Conservation (phyloP, 1,140 invertebrate species). For the Oreohelix idahoensis region DNA sequence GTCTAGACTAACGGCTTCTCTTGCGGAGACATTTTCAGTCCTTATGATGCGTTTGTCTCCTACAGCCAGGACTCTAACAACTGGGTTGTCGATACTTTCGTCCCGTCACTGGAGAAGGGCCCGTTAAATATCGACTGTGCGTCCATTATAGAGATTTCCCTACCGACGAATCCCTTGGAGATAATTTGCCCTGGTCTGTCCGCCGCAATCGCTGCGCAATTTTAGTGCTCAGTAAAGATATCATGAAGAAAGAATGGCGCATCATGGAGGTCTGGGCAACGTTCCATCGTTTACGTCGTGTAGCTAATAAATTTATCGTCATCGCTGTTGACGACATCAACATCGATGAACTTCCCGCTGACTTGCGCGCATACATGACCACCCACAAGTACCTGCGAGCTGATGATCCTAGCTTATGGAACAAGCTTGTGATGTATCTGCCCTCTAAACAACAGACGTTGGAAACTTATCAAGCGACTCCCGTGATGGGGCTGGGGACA, state of each 20-base stretch:
- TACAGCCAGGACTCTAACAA: slow-evolving; percentile 94
- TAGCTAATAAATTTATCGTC: slow-evolving; percentile 88
- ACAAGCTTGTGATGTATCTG: slow-evolving; percentile 90
- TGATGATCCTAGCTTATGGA: slow-evolving; percentile 88
- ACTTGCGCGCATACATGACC: slow-evolving; percentile 78
- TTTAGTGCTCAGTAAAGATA: slow-evolving; percentile 78
- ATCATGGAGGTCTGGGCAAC: slow-evolving; percentile 82
- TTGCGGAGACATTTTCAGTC: slow-evolving; percentile 33
- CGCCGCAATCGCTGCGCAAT: slow-evolving; percentile 78
- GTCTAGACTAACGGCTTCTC: slow-evolving; percentile 30
- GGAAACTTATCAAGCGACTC: neutral
- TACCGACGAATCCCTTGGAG: slow-evolving; percentile 81
- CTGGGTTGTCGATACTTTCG: slow-evolving; percentile 87
- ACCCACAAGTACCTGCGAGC: slow-evolving; percentile 79
- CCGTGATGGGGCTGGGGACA: neutral
- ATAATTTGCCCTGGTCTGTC: slow-evolving; percentile 78
- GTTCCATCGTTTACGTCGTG: slow-evolving; percentile 89
- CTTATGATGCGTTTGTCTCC: slow-evolving; percentile 89
- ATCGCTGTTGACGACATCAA: slow-evolving; percentile 80
- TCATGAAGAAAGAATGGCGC: slow-evolving; percentile 80
- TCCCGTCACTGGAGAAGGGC: slow-evolving; percentile 87
- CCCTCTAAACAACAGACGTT: slow-evolving; percentile 72
- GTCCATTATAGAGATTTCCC: slow-evolving; percentile 92
- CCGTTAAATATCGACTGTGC: slow-evolving; percentile 90
- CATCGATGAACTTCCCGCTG: slow-evolving; percentile 72